Evolutionary conservation across 92 coral and sea anemone genomes (phyloP).

Genomic region (Palythoa caribaeorum): DNA sequence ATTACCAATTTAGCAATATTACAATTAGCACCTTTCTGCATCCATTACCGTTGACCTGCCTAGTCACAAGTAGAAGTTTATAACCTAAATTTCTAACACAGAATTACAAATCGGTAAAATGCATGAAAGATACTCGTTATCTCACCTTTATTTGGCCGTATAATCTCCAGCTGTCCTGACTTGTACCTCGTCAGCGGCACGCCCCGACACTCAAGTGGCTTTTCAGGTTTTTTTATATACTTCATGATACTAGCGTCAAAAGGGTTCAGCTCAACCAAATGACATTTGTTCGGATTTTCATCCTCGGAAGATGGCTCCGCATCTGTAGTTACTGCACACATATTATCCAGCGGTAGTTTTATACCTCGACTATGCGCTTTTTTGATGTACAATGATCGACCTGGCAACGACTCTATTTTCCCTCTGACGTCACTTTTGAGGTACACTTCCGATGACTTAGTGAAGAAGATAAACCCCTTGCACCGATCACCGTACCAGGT

Average conservation of each 20-base stretch:
- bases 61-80: too few species aligned
- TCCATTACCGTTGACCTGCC: too few species aligned
- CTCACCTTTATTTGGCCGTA: slow-evolving; percentile 21
- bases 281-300: slow-evolving; percentile 63
- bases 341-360: slow-evolving; percentile 55
- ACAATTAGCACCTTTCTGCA: too few species aligned
- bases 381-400: slow-evolving; percentile 67
- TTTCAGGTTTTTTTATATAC: slow-evolving; percentile 60
- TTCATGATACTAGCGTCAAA: slow-evolving; percentile 74
- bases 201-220: slow-evolving; percentile 75
- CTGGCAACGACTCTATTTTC: slow-evolving; percentile 56
- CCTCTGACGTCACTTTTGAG: slow-evolving; percentile 68
- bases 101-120: background rate
- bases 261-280: slow-evolving; percentile 85
- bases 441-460: slow-evolving; percentile 57
- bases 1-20: too few species aligned
- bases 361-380: slow-evolving; percentile 58
- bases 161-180: slow-evolving; percentile 68
- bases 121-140: background rate
- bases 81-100: too few species aligned
- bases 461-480: slow-evolving; percentile 74
- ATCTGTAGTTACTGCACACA: slow-evolving; percentile 75
- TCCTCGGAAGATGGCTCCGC: slow-evolving; percentile 22
- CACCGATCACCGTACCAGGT: slow-evolving; percentile 67
- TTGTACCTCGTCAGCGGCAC: slow-evolving; percentile 71